Conservation (phyloP, 2,888 invertebrate species). For the Metalampra italica region DNA sequence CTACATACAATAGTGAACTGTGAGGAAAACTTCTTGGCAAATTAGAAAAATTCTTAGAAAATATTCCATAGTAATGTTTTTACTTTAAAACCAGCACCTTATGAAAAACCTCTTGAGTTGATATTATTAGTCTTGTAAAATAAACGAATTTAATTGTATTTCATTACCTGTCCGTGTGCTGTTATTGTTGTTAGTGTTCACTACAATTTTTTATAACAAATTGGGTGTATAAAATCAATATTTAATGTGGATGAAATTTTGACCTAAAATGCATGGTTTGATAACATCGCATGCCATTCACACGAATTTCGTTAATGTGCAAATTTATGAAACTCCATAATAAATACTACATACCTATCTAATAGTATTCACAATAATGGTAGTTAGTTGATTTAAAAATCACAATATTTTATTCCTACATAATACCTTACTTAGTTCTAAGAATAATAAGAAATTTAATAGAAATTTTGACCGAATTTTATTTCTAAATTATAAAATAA, state of each 20-base stretch:
- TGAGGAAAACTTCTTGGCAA: too few relatives aligned
- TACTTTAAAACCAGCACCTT: not conserved
- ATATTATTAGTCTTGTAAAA: not conserved
- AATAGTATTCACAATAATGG: too few relatives aligned
- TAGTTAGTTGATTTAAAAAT: too few relatives aligned
- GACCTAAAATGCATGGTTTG: not conserved
- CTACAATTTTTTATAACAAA: not conserved
- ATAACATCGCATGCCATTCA: not conserved
- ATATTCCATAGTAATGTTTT: too few relatives aligned
- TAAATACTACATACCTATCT: too few relatives aligned
- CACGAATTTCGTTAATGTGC: too few relatives aligned
- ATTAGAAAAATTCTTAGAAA: too few relatives aligned
- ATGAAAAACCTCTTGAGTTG: not conserved
- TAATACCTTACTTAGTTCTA: constrained; percentile 3
- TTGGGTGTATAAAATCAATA: not conserved
- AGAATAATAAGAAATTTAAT: not conserved
- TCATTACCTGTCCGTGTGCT: not conserved
- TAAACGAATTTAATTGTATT: not conserved
- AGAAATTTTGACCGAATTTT: not conserved
- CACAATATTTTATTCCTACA: not conserved
- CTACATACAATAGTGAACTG: not conserved
- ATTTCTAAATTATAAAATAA: not conserved
- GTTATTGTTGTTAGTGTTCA: not conserved
- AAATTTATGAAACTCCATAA: too few relatives aligned
- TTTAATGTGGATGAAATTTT: not conserved